Base-by-base conservation (phyloP, 2,888 invertebrate species). In the Parasteatoda lunata region DNA sequence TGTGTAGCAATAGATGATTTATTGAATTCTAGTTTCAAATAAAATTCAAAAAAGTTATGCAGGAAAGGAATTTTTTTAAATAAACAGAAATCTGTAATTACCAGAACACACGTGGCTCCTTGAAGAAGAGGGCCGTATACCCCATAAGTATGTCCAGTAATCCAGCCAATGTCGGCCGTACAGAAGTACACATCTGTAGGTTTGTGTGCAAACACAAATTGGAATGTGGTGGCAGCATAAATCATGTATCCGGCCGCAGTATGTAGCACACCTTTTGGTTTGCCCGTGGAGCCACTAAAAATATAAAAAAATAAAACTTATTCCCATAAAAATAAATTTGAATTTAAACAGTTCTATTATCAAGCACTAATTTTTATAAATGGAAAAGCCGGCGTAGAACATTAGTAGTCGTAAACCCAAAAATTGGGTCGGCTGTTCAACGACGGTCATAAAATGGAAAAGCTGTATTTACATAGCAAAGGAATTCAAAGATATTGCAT, bases 101-200 rank as follows among this genome's bases (percentile, higher is more conserved):
- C 88, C 85, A 88, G 49, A 51, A 88, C 69, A 47, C 92, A 91
- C 13, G 92, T 93, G n/a, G 93, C 93, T 59, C 93, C 93, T 7
- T 93, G 93, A 51, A 93, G 90, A 6, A 93, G 92, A 52, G 93
- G 82, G 0, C 89, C 89, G 64, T 89, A 89, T 0, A 89, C 87
- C 13, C 93, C 92, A 52, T 93, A 91, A 66, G 91, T 91, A 90
- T 92, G 92, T 54, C 92, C 92, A 66, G 89, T 92, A 83, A 92
- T 92, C 98, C 97, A 98, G 88, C 97, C 92, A 4, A 92, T 91
- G 89, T 92, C 92, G 5, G 92, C 92, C 5, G 92, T 92, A 88
- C 92, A 92, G 91, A 92, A 92, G 90, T 91, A 92, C 1, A 93
- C 89, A 81, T 92, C 92, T 15, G 91, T 91, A 0, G 84, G 68